Base-by-base conservation (phyloP, 1,140 invertebrate genomes). In the Drosophila dunni region DNA sequence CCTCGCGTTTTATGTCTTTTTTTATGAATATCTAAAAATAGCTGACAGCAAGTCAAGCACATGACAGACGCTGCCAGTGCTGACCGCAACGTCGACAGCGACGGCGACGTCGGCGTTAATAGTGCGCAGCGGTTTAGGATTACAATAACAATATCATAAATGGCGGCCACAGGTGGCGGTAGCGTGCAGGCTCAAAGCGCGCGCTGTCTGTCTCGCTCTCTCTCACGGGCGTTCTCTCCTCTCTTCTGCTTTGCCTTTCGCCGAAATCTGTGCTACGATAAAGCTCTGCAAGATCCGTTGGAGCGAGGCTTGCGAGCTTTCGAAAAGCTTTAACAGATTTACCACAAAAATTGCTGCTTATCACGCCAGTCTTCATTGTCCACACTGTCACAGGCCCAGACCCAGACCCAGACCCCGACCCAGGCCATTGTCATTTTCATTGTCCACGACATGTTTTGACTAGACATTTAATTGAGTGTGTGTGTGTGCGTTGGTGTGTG, bases 21-120 rank as follows among this genome's bases (percentile, higher is more conserved):
- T 88, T 79, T 76, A 73, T 77, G 75, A 61, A 54, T 42, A 50
- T 79, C 82, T 86, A 68, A 86, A 88, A 83, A 86, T 86, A 86
- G 82, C 36, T 54, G 36, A 69, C 54, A 78, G 65, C 75, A 63
- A 29, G 24, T 61, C 75, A 57, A 64, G 71, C 71, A 75, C 72
- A 78, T 75, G 71, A 78, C 71, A 64, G 15, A 33, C 70, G 36
- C 74, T 29, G 50, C 10, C 29, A 56, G 48, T 8, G 63, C 58
- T 29, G 60, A 54, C 54, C 13, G 45, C 24, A 29, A 29, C 6
- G 24, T 29, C 48, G 33, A 56, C 58, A 42, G 24, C 48, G 6
- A 56, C 58, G 51, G 24, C 48, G 6, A 9, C 61, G 38, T n/a
- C 54, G 36, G 51, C 68, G 66, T 44, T 46, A 62, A 40, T 29